phyloP scores from a whole-genome alignment of 2,797 vertebrate genomes.

The Malacoctenus gilli region DNA sequence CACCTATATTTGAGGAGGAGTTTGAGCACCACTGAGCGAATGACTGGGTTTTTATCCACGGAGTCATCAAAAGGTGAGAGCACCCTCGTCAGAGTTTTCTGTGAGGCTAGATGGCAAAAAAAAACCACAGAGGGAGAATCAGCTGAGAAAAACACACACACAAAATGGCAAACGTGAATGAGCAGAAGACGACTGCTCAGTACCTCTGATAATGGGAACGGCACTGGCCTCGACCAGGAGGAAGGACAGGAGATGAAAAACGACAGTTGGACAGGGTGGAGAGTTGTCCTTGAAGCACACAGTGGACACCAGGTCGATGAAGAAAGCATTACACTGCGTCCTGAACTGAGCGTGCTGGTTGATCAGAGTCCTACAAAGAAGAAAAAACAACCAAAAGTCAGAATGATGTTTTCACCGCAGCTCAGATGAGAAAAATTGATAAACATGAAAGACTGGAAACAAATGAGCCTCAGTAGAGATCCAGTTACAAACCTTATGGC shows the following conservation, averaged over 20 bases:
- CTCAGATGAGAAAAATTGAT: neutral
- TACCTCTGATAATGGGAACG: constrained; percentile 61
- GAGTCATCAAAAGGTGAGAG: constrained; percentile 94
- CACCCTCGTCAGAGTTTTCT: constrained; percentile 81
- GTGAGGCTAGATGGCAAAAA: constrained; percentile 61
- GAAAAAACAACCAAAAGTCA: too few species aligned
- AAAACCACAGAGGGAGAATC: too few species aligned
- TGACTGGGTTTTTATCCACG: constrained; percentile 90
- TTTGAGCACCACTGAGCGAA: constrained; percentile 93
- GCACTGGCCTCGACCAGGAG: constrained; percentile 81
- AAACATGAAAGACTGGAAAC: neutral
- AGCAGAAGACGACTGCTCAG: constrained; percentile 20
- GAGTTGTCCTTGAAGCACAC: constrained; percentile 93
- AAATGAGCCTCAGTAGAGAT: too few species aligned
- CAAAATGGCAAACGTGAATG: neutral
- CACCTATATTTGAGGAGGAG: constrained; percentile 96
- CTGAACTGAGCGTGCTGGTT: constrained; percentile 82
- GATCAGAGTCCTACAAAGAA: constrained; percentile 77
- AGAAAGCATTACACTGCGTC: constrained; percentile 90
- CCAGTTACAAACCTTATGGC: constrained; percentile 78
- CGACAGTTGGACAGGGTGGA: constrained; percentile 84
- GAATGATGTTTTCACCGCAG: too few species aligned
- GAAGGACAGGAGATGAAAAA: constrained; percentile 83
- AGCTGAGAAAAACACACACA: too few species aligned
- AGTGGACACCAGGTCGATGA: constrained; percentile 90